Evolutionary conservation across 2,797 vertebrate species (phyloP), one percentile per base, ranked within the genome.

Genomic region (Chromobotia macracanthus): DNA sequence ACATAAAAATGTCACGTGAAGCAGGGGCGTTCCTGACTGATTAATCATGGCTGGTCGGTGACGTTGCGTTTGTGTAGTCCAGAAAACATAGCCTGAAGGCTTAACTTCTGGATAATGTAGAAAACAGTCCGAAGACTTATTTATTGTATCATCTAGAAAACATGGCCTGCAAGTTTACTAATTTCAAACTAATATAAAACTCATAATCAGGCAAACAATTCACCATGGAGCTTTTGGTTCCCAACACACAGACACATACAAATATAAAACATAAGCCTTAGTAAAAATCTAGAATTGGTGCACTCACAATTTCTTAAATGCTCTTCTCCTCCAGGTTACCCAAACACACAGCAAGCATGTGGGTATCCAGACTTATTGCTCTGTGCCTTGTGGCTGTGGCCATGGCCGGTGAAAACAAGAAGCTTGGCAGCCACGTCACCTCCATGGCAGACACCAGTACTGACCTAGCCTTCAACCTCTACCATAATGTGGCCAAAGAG

Each of bases 381-480:
- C 81, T 96, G 60, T 91, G 93, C 75, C 84, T 96, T 69, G 86
- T 97, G 90, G 89, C 87, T 60, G 64, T 89, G 0, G 25, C 85
- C 1, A 90, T 89, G 0, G 90, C 91, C 0, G 90, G 91, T 50
- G 88, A 92, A 1, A 89, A 91, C 0, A 93, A 92, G 84, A 95
- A 96, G 87, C 86, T 98, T 87, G 98, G 97, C 21, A 92, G 93
- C 77, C 95, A 96, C 66, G 96, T 95, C 0, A 87, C 90, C 18
- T 89, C 90, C 0, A 80, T 99, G 87, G 97, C 96, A 0, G 96
- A 97, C 78, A 94, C 92, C 81, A 98, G 95, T n/a, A 83, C 94
- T 0, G 92, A 92, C n/a, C 89, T 99, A 87, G 98, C 97, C 66
- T 97, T 98, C 90, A 97, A 94, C 89, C 95, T 99, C 66, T 99